Evolutionary conservation across 1,140 invertebrate species (phyloP).

Genomic region (Drosophila virilis): DNA sequence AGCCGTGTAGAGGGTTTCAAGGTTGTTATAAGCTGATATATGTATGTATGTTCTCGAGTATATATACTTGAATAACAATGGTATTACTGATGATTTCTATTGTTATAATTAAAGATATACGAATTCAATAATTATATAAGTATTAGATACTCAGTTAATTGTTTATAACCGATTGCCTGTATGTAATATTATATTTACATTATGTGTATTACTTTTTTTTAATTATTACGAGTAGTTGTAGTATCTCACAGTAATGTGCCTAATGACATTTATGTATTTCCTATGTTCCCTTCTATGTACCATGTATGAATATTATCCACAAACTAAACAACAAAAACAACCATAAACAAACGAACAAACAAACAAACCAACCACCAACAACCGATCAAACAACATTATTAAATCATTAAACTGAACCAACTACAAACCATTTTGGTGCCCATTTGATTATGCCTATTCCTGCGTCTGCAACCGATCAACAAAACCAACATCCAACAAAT

Average conservation of each 20-base stretch:
- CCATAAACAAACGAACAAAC: slow-evolving; percentile 10
- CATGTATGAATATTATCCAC: slow-evolving; percentile 43
- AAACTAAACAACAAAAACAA: slow-evolving; percentile 60
- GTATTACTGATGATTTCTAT: too few relatives aligned
- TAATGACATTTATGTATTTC: slow-evolving; percentile 58
- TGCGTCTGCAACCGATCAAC: slow-evolving; percentile 17
- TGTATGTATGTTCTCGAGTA: too few relatives aligned
- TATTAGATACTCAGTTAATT: background rate
- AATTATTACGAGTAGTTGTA: slow-evolving; percentile 5
- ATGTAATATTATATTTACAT: background rate
- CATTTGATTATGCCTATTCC: slow-evolving; percentile 11
- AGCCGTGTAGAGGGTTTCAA: too few relatives aligned
- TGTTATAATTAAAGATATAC: too few relatives aligned
- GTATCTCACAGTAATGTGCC: background rate
- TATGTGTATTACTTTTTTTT: background rate
- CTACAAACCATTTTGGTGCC: slow-evolving; percentile 8
- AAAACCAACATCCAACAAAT: slow-evolving; percentile 20
- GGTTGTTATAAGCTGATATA: too few relatives aligned
- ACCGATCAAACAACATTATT: slow-evolving; percentile 29
- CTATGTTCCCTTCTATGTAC: slow-evolving; percentile 67
- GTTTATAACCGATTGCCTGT: slow-evolving; percentile 14
- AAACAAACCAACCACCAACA: slow-evolving; percentile 7
- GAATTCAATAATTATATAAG: background rate
- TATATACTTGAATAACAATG: too few relatives aligned
- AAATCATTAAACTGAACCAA: slow-evolving; percentile 12